These are phyloP conservation scores for Deladenus siricidicola DNA, from an alignment of 2,888 invertebrate genomes.

Conservation along the genomic window DNA sequence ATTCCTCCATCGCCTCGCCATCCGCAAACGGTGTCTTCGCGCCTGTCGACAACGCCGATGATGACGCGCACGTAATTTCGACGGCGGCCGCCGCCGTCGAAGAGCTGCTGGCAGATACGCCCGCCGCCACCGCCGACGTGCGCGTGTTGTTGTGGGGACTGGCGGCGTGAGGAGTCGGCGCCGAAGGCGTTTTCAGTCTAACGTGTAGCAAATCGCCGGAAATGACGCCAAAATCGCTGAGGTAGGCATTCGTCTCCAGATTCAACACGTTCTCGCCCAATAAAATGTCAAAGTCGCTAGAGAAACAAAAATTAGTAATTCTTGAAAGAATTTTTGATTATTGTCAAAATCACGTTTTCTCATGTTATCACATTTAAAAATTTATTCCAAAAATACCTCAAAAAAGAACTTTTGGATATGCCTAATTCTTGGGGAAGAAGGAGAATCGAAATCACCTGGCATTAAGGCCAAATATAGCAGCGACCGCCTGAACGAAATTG, in stretches of 20 bases:
- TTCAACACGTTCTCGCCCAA: background rate
- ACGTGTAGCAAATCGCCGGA: conserved; percentile 3
- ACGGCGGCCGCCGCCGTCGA: background rate
- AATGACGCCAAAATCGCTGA: conserved; percentile 3
- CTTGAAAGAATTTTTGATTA: too few species aligned
- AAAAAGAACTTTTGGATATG: too few species aligned
- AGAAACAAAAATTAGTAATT: background rate
- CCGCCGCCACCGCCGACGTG: background rate
- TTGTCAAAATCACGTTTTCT: too few species aligned
- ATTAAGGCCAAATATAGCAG: background rate
- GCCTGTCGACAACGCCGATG: background rate
- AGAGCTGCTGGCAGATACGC: background rate
- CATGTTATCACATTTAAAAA: too few species aligned
- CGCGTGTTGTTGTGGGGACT: too few species aligned
- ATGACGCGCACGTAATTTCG: background rate
- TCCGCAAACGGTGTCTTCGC: too few species aligned
- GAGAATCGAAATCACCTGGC: background rate
- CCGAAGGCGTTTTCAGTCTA: background rate
- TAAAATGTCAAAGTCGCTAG: background rate
- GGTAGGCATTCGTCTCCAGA: background rate
- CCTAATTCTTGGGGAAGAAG: background rate
- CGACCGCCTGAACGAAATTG: background rate
- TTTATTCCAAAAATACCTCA: too few species aligned
- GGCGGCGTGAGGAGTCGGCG: too few species aligned
- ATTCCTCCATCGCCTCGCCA: too few species aligned